phyloP scores from a whole-genome alignment of 2,888 invertebrate genomes.

The Cephus pygmeus region DNA sequence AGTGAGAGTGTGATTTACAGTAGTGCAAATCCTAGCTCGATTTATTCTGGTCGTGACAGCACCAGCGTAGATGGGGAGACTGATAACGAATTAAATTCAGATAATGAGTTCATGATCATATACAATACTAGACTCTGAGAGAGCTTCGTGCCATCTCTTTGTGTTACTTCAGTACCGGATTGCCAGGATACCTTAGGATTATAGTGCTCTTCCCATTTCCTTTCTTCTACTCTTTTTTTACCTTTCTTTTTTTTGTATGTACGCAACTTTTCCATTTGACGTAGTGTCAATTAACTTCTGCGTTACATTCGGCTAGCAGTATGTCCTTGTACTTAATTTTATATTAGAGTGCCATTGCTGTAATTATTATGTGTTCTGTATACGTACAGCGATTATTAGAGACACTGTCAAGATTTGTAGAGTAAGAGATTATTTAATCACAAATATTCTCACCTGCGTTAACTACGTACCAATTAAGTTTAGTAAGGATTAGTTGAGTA shows the following conservation, averaged over 20 bases:
- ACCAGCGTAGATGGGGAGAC: constrained; percentile 36
- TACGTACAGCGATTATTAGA: not conserved
- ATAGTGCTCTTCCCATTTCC: not conserved
- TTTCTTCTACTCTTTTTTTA: not conserved
- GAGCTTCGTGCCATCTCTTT: not conserved
- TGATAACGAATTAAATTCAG: constrained; percentile 42
- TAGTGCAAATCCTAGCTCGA: constrained; percentile 37
- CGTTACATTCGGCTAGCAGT: not conserved
- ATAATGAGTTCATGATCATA: constrained; percentile 46
- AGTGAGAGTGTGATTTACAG: constrained; percentile 36
- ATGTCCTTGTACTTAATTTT: not conserved
- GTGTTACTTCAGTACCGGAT: not conserved
- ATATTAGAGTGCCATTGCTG: not conserved
- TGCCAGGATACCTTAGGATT: not conserved
- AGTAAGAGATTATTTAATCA: not conserved
- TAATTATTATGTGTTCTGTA: not conserved
- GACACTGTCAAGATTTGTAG: not conserved
- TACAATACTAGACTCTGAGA: constrained; percentile 54
- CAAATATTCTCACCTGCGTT: not conserved
- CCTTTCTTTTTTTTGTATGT: not conserved
- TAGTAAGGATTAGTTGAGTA: not conserved
- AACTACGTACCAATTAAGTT: not conserved
- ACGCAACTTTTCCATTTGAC: not conserved
- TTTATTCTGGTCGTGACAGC: constrained; percentile 24
- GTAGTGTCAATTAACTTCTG: not conserved